A percentile compares a stretch with the other conserved stretches of the same genome.
Conservation (phyloP, 2,888 invertebrate genomes). For the Chorisops tibialis region DNA sequence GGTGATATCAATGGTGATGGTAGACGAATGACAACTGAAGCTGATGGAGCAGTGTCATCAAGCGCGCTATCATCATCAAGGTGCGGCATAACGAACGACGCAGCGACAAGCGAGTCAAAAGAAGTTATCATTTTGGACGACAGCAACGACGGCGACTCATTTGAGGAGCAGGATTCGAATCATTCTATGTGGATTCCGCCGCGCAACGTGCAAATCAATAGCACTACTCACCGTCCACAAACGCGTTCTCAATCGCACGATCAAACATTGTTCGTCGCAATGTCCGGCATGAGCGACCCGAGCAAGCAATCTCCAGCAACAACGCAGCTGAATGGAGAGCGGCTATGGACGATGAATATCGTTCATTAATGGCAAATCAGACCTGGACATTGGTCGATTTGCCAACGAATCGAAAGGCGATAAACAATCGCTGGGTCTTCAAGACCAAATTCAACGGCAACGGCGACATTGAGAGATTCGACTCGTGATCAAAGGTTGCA, state of each 20-base stretch:
- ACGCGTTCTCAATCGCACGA: slow-evolving; percentile 3
- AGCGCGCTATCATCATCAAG: neutral
- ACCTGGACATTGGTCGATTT: slow-evolving; percentile 21
- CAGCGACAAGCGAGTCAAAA: neutral
- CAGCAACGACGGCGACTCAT: neutral
- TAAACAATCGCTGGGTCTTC: slow-evolving; percentile 22
- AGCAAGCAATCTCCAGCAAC: neutral
- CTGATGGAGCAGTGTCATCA: too few species aligned
- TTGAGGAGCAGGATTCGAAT: neutral
- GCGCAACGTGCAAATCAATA: neutral
- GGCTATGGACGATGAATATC: slow-evolving; percentile 36
- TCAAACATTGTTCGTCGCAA: slow-evolving; percentile 6
- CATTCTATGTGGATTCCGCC: slow-evolving; percentile 2
- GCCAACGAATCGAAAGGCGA: slow-evolving; percentile 8
- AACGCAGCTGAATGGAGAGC: neutral
- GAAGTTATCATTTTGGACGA: neutral
- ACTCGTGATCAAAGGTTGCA: slow-evolving; percentile 30
- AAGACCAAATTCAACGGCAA: slow-evolving; percentile 25
- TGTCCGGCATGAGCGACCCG: slow-evolving; percentile 9
- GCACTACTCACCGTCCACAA: neutral
- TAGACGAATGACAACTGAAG: neutral
- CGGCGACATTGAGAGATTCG: slow-evolving; percentile 13
- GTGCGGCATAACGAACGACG: neutral
- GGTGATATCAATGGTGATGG: neutral
- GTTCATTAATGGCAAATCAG: slow-evolving; percentile 35